phyloP scores from a whole-genome alignment of 2,113 vertebrate genomes.

The Okapia johnstoni region DNA sequence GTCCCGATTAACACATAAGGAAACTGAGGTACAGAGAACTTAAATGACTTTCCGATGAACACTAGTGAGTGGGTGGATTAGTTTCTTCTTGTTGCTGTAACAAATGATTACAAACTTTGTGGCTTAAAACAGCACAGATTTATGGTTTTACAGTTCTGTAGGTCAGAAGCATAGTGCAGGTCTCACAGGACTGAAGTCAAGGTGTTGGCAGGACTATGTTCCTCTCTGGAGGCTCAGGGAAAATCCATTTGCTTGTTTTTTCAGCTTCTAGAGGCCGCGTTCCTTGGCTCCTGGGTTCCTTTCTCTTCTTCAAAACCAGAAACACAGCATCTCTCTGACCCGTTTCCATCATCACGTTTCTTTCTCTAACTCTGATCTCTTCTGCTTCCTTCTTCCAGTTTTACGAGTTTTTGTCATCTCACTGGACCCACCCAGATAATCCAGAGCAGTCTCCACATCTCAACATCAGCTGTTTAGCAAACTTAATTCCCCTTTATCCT shows the following conservation, averaged over 20 bases:
- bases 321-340: neutral
- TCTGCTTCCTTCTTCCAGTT: neutral
- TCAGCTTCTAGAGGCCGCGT: neutral
- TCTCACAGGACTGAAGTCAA: neutral
- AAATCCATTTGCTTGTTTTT: neutral
- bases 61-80: neutral
- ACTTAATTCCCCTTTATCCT: neutral
- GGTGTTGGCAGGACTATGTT: rapidly evolving
- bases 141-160: neutral
- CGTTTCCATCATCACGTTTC: neutral
- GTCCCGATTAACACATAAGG: neutral
- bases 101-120: neutral
- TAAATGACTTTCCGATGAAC: neutral
- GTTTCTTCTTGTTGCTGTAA: neutral
- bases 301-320: neutral
- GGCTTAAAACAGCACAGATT: neutral
- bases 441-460: neutral
- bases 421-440: neutral
- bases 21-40: neutral
- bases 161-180: neutral
- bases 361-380: neutral
- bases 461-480: neutral
- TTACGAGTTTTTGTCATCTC: neutral
- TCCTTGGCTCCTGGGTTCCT: neutral
- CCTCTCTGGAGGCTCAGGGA: neutral